Conservation (phyloP, 2,888 invertebrate genomes). For the Lepas anatifera region DNA sequence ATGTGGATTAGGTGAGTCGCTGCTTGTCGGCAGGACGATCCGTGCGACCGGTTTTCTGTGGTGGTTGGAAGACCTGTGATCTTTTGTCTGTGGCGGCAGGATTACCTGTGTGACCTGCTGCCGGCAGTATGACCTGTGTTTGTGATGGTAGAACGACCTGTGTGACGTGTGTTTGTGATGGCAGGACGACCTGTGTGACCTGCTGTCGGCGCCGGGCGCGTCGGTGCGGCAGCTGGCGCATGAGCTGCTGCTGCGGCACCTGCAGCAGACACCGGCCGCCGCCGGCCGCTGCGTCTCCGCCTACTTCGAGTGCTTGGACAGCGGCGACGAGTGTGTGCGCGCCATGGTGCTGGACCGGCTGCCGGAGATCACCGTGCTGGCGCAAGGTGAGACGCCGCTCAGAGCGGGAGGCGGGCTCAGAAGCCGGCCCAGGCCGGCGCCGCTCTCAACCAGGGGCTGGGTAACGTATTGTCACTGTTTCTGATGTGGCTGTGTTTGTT, state of each 20-base stretch:
- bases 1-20: too few species aligned
- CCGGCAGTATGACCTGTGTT: too few species aligned
- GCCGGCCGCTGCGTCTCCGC: conserved; percentile 55
- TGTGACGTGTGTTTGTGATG: conserved; percentile 33
- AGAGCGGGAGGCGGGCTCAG: too few species aligned
- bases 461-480: too few species aligned
- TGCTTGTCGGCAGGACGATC: too few species aligned
- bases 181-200: conserved; percentile 39
- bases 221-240: conserved; percentile 57
- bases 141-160: conserved; percentile 37
- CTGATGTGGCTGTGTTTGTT: too few species aligned
- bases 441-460: too few species aligned
- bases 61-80: too few species aligned
- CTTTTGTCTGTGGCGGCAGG: too few species aligned
- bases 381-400: conserved; percentile 61
- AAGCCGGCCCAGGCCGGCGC: too few species aligned
- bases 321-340: conserved; percentile 62
- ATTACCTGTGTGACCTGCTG: neutral
- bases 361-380: conserved; percentile 64
- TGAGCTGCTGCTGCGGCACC: conserved; percentile 53
- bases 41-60: too few species aligned
- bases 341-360: conserved; percentile 65
- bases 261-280: conserved; percentile 51
- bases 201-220: conserved; percentile 49
- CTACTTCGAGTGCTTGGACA: conserved; percentile 68